Evolutionary conservation across 2,797 vertebrate species (phyloP), one percentile per base, ranked within the genome.

Genomic region (Ptychadena robeensis): DNA sequence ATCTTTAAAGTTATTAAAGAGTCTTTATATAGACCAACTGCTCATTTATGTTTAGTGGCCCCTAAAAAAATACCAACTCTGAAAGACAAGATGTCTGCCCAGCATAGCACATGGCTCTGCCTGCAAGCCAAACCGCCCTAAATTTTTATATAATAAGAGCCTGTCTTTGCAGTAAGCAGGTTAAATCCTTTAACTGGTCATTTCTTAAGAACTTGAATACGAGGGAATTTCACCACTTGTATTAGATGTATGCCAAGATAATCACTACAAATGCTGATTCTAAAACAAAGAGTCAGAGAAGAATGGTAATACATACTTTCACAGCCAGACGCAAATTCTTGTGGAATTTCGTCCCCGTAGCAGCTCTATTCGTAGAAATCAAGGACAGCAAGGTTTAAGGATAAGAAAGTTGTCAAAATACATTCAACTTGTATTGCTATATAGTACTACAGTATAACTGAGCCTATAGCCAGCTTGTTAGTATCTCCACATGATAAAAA

Each of bases 311-410:
- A 44, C 71, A 81, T 44, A 57, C 31, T 27, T 71, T 71, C 69
- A 28, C 69, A 35, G 28, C 53, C 10, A 31, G 22, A 57, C 48
- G 0, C 7, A 57, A 34, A 18, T 66, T 76, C 30, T 64, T 82
- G 81, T 28, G 48, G 81, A 77, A 82, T 82, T 38, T 71, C 71
- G 28, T 48, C 14, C 11, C 30, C 71, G 59, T 77, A 27, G n/a
- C 27, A 69, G 32, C 3, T 59, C 18, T 69, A 22, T 44, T 31
- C 37, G 18, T 44, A 53, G 14, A 32, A 61, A 64, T 77, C 57
- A 77, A 82, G 66, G 81, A 70, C 73, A 65, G n/a, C 63, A 61
- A 27, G 1, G 0, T 73, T 30, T n/a, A 9, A 30, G 48, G 31
- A 74, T 57, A 6, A 34, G 34, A 53, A 38, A 22, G 35, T 22